phyloP scores from a whole-genome alignment of 2,113 vertebrate genomes.

The Salminus brasiliensis region DNA sequence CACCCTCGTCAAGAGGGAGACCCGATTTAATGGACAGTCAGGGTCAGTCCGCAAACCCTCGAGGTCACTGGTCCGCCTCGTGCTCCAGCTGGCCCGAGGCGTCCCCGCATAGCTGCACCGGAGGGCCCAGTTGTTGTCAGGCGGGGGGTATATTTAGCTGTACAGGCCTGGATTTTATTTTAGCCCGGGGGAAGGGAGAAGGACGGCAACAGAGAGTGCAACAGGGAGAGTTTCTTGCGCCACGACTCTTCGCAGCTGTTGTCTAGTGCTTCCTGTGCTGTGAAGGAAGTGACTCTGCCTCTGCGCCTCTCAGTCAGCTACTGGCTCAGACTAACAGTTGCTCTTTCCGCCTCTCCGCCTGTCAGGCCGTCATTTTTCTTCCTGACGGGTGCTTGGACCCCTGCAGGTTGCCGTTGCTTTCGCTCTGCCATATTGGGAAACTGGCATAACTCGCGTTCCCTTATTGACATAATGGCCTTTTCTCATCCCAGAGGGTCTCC shows the following conservation, averaged over 20 bases:
- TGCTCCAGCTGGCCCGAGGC: constrained; percentile 61
- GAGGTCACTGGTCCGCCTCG: background rate
- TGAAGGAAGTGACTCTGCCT: constrained; percentile 47
- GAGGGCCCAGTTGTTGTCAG: constrained; percentile 64
- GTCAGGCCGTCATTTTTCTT: background rate
- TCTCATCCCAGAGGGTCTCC: background rate
- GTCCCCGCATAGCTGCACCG: constrained; percentile 46
- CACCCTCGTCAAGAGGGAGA: background rate
- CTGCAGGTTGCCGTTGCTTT: background rate
- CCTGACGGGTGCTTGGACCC: background rate
- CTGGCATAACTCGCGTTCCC: background rate
- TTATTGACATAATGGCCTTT: background rate
- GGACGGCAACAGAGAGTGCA: constrained; percentile 50
- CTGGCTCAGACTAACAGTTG: constrained; percentile 30
- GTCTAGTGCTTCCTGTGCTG: constrained; percentile 63
- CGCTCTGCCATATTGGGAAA: background rate
- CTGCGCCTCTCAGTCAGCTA: constrained; percentile 37
- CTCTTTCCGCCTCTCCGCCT: constrained; percentile 9
- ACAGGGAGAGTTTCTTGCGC: constrained; percentile 39
- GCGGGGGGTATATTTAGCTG: constrained; percentile 71
- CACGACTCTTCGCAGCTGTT: constrained; percentile 67
- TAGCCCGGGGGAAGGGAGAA: constrained; percentile 61
- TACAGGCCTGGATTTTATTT: constrained; percentile 70
- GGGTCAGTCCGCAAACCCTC: background rate
- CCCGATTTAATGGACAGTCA: background rate